A percentile compares a stretch with the other conserved stretches of the same genome.
Evolutionary conservation across 1,140 invertebrate species (phyloP).

Genomic region (Ceratoteleas bidentatus): DNA sequence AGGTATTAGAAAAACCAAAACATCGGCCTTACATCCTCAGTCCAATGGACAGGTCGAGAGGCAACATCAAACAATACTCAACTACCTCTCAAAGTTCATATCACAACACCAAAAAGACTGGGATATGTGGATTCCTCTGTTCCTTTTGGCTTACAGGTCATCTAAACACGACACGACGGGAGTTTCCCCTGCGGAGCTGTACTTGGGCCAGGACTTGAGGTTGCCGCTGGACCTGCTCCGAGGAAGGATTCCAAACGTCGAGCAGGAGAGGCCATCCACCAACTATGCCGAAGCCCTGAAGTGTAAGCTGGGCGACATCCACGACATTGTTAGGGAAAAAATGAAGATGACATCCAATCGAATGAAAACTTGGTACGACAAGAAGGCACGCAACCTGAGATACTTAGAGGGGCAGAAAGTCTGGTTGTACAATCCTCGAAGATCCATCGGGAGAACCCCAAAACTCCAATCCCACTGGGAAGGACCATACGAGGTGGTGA

Average conservation of each 20-base stretch:
- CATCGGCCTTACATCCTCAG: not conserved
- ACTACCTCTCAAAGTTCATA: slow-evolving; percentile 21
- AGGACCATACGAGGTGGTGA: slow-evolving; percentile 10
- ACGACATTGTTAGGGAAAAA: not conserved
- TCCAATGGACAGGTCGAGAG: not conserved
- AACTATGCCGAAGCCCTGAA: not conserved
- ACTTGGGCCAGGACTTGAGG: slow-evolving; percentile 1
- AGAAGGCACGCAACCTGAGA: not conserved
- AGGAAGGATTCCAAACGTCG: no score
- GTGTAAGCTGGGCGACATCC: not conserved
- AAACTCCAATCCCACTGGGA: slow-evolving; percentile 23
- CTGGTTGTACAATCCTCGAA: slow-evolving; percentile 11
- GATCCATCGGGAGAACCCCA: slow-evolving; percentile 4
- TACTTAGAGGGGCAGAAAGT: slow-evolving; percentile 16
- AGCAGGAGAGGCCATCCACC: not conserved
- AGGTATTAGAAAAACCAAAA: not conserved
- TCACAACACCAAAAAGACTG: not conserved
- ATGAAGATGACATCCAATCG: not conserved
- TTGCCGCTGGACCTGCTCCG: no score
- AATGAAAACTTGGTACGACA: slow-evolving; percentile 8
- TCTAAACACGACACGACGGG: no score
- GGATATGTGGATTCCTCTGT: no score
- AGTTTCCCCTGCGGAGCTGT: not conserved
- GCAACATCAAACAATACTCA: slow-evolving; percentile 9
- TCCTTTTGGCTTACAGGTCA: slow-evolving; percentile 20